These are phyloP conservation scores for Cotesia typhae DNA, from an alignment of 1,140 invertebrate species.

Conservation along the genomic window DNA sequence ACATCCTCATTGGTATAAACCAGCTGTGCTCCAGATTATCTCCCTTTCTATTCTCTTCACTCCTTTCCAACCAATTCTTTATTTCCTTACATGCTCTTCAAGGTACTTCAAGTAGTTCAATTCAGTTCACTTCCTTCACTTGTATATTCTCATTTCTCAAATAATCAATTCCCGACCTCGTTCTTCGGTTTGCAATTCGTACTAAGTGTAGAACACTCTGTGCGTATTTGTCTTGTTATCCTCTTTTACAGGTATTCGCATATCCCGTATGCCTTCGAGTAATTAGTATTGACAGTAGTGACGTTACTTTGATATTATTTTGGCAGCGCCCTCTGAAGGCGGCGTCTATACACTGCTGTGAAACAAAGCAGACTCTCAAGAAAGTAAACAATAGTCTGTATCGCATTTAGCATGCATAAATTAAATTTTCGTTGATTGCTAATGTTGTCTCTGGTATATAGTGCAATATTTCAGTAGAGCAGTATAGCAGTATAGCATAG, in stretches of 20 bases:
- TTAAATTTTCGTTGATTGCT: no score
- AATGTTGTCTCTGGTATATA: no score
- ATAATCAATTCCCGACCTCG: slow-evolving; percentile 34
- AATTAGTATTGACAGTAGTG: slow-evolving; percentile 26
- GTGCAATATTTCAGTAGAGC: no score
- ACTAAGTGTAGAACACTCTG: neutral
- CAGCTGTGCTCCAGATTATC: slow-evolving; percentile 28
- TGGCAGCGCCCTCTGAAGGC: neutral
- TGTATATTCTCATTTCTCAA: slow-evolving; percentile 13
- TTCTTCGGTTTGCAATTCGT: slow-evolving; percentile 13
- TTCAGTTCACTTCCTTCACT: slow-evolving; percentile 9
- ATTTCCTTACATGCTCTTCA: slow-evolving; percentile 18
- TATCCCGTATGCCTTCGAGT: neutral
- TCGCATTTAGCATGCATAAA: no score
- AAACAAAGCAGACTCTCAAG: no score
- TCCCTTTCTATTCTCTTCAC: slow-evolving; percentile 27
- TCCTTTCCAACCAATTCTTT: slow-evolving; percentile 17
- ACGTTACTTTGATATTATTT: neutral
- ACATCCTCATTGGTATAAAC: slow-evolving; percentile 34
- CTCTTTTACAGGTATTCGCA: neutral
- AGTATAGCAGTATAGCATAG: no score
- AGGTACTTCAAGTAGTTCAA: slow-evolving; percentile 21
- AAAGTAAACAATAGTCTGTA: no score
- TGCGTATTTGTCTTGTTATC: slow-evolving; percentile 3
- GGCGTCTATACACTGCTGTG: neutral